Base-by-base conservation (phyloP, 2,797 vertebrate species). In the Coilia nasus region DNA sequence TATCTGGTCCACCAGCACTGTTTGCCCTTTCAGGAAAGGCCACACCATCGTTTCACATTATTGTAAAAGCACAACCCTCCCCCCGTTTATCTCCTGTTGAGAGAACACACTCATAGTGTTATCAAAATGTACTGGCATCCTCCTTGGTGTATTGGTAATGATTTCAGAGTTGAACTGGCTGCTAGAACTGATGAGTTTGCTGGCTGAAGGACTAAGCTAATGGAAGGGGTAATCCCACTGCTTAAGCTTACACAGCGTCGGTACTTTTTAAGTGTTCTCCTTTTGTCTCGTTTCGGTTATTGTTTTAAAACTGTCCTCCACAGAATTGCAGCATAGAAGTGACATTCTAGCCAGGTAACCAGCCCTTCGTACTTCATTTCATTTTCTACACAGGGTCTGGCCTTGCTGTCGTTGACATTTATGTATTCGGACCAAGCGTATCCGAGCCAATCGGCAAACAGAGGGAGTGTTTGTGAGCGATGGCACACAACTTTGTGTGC, bases 21-120 rank as follows among this genome's bases (percentile, higher is more conserved):
- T 57, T 47, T 67, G 5, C 44, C 15, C 82, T 84, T 86, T 67
- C 87, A 54, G 41, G 17, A 14, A 81, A 83, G 6, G 21, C 84
- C 85, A 84, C 82, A 81, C 89, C 80, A 83, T 88, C 86, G 44
- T 87, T 85, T 85, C 17, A 9, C 87, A 60, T 83, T 82, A 85
- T 75, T 50, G 80, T n/a, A 54, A 50, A 81, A 84, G 85, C 21
- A 44, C 19, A 87, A 89, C 90, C 88, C 89, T 86, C 88, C 83
- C 12, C 64, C 19, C 54, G 59, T 31, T 15, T 7, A 3, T 15
- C 11, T 41, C 17, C 21, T 21, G 7, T 78, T 54, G 50, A 54
- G 71, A 78, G 71, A 44, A 41, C 2, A 19, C 17, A 17, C 71
- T 44, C 35, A 44, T 78, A 78, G 35, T 44, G 71, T 41, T n/a